Evolutionary conservation across 1,140 invertebrate species (phyloP).

Genomic region (Heliconius melpomene): DNA sequence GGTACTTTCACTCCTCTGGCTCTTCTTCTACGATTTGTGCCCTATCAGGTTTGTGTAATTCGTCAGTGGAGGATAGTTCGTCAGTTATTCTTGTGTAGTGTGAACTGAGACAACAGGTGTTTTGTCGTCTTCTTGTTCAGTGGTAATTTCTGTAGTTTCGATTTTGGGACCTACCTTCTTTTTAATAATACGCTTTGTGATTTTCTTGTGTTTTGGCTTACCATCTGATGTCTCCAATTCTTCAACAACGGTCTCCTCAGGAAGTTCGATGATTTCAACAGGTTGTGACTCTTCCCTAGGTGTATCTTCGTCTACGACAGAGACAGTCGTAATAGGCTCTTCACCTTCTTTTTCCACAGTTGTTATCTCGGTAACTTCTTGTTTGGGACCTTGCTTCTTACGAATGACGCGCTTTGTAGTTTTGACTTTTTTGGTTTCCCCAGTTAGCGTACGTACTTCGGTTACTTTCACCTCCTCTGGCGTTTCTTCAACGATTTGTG

Average conservation of each 20-base stretch:
- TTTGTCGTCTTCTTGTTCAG: constrained; percentile 63
- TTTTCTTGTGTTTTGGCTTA: constrained; percentile 52
- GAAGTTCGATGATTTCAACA: neutral
- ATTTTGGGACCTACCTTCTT: constrained; percentile 62
- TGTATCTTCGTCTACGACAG: constrained; percentile 33
- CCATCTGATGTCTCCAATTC: neutral
- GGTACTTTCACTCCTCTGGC: constrained; percentile 63
- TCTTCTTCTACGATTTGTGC: constrained; percentile 53
- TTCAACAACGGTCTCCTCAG: neutral
- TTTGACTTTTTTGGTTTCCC: constrained; percentile 5
- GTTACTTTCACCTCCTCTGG: constrained; percentile 65
- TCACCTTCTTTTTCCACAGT: neutral
- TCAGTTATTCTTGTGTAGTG: constrained; percentile 19
- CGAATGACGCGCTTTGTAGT: constrained; percentile 44
- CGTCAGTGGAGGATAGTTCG: neutral
- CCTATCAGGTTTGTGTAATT: neutral
- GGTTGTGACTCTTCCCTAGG: neutral
- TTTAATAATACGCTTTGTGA: constrained; percentile 55
- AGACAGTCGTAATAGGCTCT: constrained; percentile 29
- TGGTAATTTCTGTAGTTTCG: constrained; percentile 63
- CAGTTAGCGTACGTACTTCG: neutral
- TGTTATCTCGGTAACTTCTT: neutral
- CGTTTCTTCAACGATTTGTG: constrained; percentile 52
- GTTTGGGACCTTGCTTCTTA: neutral
- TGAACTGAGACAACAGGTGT: constrained; percentile 26